phyloP scores from a whole-genome alignment of 1,140 invertebrate species.

The Ctenoplectra terminalis region DNA sequence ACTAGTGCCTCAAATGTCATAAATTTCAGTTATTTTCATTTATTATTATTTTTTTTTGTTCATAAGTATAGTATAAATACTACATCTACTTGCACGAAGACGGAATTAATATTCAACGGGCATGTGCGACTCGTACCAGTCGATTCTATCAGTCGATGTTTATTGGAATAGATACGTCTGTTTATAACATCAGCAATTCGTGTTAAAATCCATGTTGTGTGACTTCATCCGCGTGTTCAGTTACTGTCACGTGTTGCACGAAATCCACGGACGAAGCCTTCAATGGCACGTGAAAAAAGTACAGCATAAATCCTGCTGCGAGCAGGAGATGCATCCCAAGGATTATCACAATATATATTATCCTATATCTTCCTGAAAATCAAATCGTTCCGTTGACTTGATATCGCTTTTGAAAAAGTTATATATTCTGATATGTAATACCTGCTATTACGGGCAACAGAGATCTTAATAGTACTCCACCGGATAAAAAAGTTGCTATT shows the following conservation, averaged over 20 bases:
- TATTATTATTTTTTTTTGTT: slow-evolving; percentile 43
- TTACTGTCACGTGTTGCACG: neutral
- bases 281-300: slow-evolving; percentile 85
- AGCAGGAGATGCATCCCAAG: slow-evolving; percentile 90
- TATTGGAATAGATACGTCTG: neutral
- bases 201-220: neutral
- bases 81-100: slow-evolving; percentile 39
- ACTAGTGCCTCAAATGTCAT: slow-evolving; percentile 22
- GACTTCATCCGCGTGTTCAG: neutral
- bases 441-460: slow-evolving; percentile 90
- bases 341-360: slow-evolving; percentile 87
- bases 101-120: slow-evolving; percentile 11
- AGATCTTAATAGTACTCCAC: slow-evolving; percentile 92
- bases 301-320: slow-evolving; percentile 93
- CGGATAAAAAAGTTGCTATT: slow-evolving; percentile 91
- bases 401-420: neutral
- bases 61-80: slow-evolving; percentile 57
- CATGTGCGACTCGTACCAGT: neutral
- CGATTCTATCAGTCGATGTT: neutral
- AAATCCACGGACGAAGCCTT: neutral
- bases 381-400: neutral
- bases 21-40: slow-evolving; percentile 50
- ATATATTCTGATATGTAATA: slow-evolving; percentile 51
- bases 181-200: neutral
- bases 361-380: slow-evolving; percentile 84